Percentiles rank a stretch among this genome's conserved stretches.
phyloP scores from a whole-genome alignment of 2,797 vertebrate genomes.

The Micromesistius poutassou region DNA sequence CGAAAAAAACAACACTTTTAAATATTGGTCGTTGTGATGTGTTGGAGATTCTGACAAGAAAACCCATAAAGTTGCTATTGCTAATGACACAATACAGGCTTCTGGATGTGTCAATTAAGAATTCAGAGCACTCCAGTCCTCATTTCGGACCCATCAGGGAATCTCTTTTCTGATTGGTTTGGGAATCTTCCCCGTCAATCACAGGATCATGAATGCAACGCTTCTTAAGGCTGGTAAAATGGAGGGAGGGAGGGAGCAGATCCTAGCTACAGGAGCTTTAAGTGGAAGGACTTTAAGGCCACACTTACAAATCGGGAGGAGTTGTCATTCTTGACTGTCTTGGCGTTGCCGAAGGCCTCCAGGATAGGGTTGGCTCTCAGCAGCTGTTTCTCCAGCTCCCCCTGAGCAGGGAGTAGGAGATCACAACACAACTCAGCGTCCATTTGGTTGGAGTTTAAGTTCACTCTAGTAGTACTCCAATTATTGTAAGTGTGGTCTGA shows the following conservation, averaged over 20 bases:
- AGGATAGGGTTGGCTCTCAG: slow-evolving; percentile 98
- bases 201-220: neutral
- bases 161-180: neutral
- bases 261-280: neutral
- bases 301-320: slow-evolving; percentile 95
- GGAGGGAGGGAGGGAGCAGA: neutral
- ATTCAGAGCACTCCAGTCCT: neutral
- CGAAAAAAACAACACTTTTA: slow-evolving; percentile 6
- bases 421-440: neutral
- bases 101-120: no score
- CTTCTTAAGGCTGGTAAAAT: neutral
- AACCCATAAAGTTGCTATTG: neutral
- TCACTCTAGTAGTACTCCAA: no score
- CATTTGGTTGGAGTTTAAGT: no score
- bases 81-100: no score
- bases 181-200: neutral
- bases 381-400: slow-evolving; percentile 94
- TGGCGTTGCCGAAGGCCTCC: slow-evolving; percentile 97
- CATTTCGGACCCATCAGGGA: neutral
- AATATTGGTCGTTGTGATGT: neutral
- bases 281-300: neutral
- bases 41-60: neutral
- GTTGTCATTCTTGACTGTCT: slow-evolving; percentile 98
- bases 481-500: no score
- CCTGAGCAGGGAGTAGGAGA: slow-evolving; percentile 65